Conservation (phyloP, 2,888 invertebrate species). For the Lottia scabra region DNA sequence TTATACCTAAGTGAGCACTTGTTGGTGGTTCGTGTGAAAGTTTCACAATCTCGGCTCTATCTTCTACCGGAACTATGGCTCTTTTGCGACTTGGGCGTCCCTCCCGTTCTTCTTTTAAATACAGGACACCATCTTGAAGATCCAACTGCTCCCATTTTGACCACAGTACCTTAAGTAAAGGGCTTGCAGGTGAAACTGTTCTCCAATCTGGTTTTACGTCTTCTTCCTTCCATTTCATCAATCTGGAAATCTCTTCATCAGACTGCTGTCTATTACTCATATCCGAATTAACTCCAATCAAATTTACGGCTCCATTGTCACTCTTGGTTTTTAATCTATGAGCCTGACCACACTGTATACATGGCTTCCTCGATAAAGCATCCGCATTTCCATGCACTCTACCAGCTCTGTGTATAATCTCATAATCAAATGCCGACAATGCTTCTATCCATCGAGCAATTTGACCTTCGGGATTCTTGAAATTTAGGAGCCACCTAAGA, state of each 20-base stretch:
- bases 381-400: conserved; percentile 29
- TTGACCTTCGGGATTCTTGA: no score
- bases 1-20: not conserved
- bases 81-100: not conserved
- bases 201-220: no score
- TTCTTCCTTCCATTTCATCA: no score
- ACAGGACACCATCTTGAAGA: not conserved
- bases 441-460: conserved; percentile 27
- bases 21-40: not conserved
- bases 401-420: conserved; percentile 26
- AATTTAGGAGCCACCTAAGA: conserved; percentile 25
- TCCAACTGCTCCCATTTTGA: not conserved
- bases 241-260: not conserved
- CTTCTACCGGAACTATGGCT: not conserved
- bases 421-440: conserved; percentile 22
- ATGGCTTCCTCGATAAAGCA: conserved; percentile 24
- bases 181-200: not conserved
- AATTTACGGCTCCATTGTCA: not conserved
- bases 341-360: not conserved
- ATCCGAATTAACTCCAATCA: not conserved
- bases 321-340: no score
- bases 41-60: not conserved
- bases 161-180: not conserved
- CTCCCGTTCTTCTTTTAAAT: not conserved
- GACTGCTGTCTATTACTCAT: not conserved